Evolutionary conservation across 2,113 vertebrate species (phyloP).

Genomic region (Catharus fuscescens): DNA sequence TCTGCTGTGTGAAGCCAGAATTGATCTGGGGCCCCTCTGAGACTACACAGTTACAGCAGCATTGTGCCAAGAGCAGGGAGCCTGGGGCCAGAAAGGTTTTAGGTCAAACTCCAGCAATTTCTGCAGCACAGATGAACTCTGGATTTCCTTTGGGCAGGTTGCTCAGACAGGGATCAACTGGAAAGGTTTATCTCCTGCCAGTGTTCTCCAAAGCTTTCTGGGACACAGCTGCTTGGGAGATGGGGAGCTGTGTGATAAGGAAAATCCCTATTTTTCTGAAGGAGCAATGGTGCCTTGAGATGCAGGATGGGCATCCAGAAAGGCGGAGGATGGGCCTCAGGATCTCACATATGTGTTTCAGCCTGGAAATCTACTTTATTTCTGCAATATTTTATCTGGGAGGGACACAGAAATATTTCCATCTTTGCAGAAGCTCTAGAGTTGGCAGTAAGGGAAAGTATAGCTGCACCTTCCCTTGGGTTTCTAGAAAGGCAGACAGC

Average conservation of each 20-base stretch:
- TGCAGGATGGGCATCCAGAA: neutral
- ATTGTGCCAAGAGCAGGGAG: neutral
- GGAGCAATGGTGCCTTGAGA: neutral
- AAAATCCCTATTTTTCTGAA: neutral
- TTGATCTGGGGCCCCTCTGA: neutral
- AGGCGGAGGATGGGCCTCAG: rapidly evolving
- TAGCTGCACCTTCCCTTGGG: neutral
- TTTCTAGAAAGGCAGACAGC: conserved; percentile 4
- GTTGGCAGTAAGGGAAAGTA: neutral
- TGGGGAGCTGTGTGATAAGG: neutral
- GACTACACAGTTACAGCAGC: neutral
- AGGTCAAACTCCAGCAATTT: neutral
- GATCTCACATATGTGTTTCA: rapidly evolving
- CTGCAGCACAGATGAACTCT: neutral
- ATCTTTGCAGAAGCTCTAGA: neutral
- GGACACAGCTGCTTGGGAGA: neutral
- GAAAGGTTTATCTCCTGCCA: neutral
- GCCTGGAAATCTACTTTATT: neutral
- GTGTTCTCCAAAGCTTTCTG: neutral
- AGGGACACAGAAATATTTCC: neutral
- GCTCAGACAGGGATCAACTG: neutral
- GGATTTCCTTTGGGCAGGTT: neutral
- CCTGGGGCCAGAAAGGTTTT: neutral
- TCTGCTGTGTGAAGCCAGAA: neutral
- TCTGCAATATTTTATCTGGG: neutral